These are phyloP conservation scores for Euura lappo DNA, from an alignment of 1,140 invertebrate genomes.

Conservation along the genomic window DNA sequence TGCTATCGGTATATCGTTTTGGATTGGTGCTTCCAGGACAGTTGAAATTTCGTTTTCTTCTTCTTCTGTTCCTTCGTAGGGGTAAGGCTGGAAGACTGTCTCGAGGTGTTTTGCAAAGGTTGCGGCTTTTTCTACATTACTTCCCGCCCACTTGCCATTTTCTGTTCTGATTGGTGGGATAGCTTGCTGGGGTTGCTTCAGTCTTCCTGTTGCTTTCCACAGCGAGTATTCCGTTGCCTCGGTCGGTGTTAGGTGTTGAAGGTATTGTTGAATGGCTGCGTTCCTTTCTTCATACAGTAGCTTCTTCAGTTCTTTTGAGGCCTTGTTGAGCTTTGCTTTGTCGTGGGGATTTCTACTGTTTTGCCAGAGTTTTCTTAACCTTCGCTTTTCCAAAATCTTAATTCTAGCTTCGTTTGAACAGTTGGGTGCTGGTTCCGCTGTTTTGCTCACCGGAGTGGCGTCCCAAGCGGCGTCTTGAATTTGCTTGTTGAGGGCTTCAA, in stretches of 20 bases:
- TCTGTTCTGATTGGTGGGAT: slow-evolving; percentile 23
- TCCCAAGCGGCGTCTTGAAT: neutral
- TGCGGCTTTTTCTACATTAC: slow-evolving; percentile 26
- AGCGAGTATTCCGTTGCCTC: slow-evolving; percentile 26
- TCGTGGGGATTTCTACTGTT: slow-evolving; percentile 5
- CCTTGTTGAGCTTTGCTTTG: slow-evolving; percentile 13
- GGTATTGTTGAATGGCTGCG: slow-evolving; percentile 8
- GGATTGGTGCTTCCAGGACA: slow-evolving; percentile 10
- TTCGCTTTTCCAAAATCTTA: slow-evolving; percentile 14
- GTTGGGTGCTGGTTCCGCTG: neutral
- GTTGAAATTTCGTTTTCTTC: neutral
- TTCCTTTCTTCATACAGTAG: slow-evolving; percentile 1
- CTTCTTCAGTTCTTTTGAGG: slow-evolving; percentile 11
- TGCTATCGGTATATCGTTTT: slow-evolving; percentile 9
- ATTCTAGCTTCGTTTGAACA: neutral
- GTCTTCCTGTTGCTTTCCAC: slow-evolving; percentile 28
- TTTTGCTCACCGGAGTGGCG: neutral
- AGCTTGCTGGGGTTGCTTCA: slow-evolving; percentile 14
- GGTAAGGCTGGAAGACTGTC: slow-evolving; percentile 21
- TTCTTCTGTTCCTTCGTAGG: neutral
- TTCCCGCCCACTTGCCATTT: slow-evolving; percentile 29
- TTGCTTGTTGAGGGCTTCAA: neutral
- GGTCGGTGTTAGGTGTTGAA: slow-evolving; percentile 11
- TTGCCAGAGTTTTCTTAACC: slow-evolving; percentile 2
- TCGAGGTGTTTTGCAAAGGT: slow-evolving; percentile 25